Evolutionary conservation across 2,888 invertebrate genomes (phyloP).

Genomic region (Meghimatium bilineatum): DNA sequence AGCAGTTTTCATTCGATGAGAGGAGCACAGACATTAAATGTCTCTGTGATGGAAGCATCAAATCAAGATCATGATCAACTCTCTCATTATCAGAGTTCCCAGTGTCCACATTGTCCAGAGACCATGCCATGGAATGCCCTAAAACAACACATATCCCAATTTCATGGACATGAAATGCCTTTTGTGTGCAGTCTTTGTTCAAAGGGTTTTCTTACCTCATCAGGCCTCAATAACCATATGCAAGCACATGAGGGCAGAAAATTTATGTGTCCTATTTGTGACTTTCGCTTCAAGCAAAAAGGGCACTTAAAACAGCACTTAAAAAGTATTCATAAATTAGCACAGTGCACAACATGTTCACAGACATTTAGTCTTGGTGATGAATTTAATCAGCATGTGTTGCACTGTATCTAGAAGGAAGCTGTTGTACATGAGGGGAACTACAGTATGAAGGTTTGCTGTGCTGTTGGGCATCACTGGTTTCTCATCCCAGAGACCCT

Average conservation of each 20-base stretch:
- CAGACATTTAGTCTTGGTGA: constrained; percentile 36
- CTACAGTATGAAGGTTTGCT: neutral
- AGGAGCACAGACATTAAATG: neutral
- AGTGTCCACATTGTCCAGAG: constrained; percentile 35
- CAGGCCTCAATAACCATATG: constrained; percentile 41
- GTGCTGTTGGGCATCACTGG: no score
- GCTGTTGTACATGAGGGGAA: neutral
- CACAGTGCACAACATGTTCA: constrained; percentile 43
- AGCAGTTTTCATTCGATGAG: neutral
- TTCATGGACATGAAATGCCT: constrained; percentile 41
- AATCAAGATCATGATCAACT: constrained; percentile 12
- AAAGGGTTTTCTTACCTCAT: constrained; percentile 40
- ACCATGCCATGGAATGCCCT: constrained; percentile 21
- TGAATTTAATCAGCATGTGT: constrained; percentile 46
- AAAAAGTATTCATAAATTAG: constrained; percentile 40
- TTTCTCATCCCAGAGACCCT: no score
- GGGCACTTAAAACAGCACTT: constrained; percentile 43
- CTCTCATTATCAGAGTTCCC: neutral
- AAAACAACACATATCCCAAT: constrained; percentile 27
- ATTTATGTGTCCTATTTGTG: constrained; percentile 46
- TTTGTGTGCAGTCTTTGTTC: constrained; percentile 39
- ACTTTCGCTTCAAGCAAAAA: constrained; percentile 46
- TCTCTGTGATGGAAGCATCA: constrained; percentile 15
- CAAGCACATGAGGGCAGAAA: constrained; percentile 45
- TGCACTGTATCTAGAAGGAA: constrained; percentile 25